A percentile compares a stretch with the other conserved stretches of the same genome.
These are phyloP conservation scores for Actenoides lindsayi DNA, from an alignment of 2,113 vertebrate genomes.

Conservation along the genomic window DNA sequence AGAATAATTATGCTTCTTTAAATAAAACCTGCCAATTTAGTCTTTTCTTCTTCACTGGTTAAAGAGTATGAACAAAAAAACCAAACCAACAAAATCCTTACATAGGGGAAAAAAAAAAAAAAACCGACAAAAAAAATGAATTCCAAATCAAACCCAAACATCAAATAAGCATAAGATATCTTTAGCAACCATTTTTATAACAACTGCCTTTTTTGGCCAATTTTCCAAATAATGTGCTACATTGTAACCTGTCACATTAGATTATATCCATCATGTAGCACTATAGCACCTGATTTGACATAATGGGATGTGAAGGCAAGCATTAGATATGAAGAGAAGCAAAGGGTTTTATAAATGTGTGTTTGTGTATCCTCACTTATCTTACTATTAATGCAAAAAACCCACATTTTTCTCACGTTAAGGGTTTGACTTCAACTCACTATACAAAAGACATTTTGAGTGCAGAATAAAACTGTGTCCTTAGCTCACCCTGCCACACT, in stretches of 20 bases:
- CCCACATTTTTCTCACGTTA: not conserved
- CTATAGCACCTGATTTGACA: constrained; percentile 8
- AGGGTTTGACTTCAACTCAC: not conserved
- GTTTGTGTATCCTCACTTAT: not conserved
- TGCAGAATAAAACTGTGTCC: not conserved
- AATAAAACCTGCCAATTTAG: not conserved
- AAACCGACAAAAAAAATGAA: not conserved
- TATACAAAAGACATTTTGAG: not conserved
- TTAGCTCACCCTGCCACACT: not conserved
- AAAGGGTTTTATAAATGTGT: not conserved
- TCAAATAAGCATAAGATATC: not conserved
- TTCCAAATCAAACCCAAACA: not conserved
- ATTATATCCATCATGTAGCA: constrained; percentile 25
- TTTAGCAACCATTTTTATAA: not conserved
- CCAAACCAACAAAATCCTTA: fast-evolving
- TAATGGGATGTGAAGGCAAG: constrained; percentile 10
- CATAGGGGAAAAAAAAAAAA: not conserved
- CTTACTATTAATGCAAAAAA: not conserved
- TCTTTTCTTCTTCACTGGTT: not conserved
- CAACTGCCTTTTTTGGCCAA: not conserved
- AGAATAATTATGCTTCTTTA: not conserved
- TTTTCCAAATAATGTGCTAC: constrained; percentile 46
- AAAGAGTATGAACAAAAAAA: not conserved
- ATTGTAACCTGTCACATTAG: constrained; percentile 27
- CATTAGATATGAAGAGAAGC: not conserved